Percentiles rank a stretch among this genome's conserved stretches.
Conservation (phyloP, 2,113 vertebrate genomes). For the Meriones unguiculatus region DNA sequence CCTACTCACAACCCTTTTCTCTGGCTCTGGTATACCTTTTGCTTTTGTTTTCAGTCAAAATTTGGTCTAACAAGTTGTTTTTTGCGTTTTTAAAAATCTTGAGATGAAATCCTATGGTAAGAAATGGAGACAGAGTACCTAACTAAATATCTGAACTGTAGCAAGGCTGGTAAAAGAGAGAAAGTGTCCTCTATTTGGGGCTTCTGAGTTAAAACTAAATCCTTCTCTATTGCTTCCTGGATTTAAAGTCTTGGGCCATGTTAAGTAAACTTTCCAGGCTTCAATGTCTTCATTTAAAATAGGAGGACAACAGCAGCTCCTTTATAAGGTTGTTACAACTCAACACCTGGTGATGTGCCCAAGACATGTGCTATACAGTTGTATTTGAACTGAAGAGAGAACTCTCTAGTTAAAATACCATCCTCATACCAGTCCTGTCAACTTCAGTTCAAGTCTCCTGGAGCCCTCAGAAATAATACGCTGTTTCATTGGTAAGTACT, state of each 20-base stretch:
- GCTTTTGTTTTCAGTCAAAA: background rate
- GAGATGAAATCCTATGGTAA: conserved; percentile 8
- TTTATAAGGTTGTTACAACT: background rate
- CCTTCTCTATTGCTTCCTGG: background rate
- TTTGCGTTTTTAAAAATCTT: conserved; percentile 12
- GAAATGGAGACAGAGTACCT: background rate
- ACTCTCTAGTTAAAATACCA: background rate
- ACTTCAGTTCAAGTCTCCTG: background rate
- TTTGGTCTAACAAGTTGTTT: background rate
- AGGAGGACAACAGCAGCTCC: background rate
- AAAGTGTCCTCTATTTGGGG: background rate
- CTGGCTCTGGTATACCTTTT: background rate
- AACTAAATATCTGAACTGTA: background rate
- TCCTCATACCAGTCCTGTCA: too few relatives aligned
- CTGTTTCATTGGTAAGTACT: background rate
- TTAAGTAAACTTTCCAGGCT: background rate
- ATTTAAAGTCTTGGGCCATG: background rate
- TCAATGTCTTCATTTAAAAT: background rate
- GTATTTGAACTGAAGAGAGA: background rate
- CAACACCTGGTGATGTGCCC: background rate
- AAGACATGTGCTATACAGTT: background rate
- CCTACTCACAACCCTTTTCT: background rate
- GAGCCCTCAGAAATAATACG: background rate
- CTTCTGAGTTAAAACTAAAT: background rate
- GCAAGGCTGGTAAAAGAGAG: background rate